A percentile compares a stretch with the other conserved stretches of the same genome.
Evolutionary conservation across 2,797 vertebrate genomes (phyloP).

Genomic region (Sylvia borin): DNA sequence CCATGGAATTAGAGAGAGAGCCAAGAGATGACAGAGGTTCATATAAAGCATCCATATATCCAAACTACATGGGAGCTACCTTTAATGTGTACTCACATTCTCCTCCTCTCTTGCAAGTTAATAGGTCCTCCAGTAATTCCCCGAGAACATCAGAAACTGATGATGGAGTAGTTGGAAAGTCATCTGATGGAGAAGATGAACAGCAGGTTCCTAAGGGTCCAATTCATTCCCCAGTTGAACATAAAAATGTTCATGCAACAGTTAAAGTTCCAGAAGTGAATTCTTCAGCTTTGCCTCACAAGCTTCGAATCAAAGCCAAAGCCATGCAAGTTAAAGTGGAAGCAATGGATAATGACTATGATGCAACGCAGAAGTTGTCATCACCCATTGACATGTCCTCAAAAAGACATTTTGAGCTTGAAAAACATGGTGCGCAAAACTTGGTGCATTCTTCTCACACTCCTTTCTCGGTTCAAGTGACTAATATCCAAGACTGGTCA

Average conservation of each 20-base stretch:
- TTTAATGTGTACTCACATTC: slow-evolving; percentile 84
- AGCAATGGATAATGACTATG: slow-evolving; percentile 87
- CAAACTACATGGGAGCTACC: slow-evolving; percentile 79
- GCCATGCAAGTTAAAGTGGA: slow-evolving; percentile 92
- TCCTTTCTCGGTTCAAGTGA: slow-evolving; percentile 90
- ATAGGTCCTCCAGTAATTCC: slow-evolving; percentile 89
- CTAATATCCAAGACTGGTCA: slow-evolving; percentile 89
- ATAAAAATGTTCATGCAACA: slow-evolving; percentile 82
- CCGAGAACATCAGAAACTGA: slow-evolving; percentile 89
- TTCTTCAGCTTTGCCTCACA: slow-evolving; percentile 91
- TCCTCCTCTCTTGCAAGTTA: slow-evolving; percentile 84
- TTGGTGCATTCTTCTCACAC: slow-evolving; percentile 80
- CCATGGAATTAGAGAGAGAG: slow-evolving; percentile 80
- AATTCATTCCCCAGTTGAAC: slow-evolving; percentile 81
- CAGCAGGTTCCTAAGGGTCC: slow-evolving; percentile 95
- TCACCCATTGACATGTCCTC: slow-evolving; percentile 80
- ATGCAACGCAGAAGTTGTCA: slow-evolving; percentile 81
- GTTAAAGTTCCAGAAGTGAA: slow-evolving; percentile 89
- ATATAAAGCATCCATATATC: slow-evolving; percentile 82
- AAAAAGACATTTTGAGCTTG: slow-evolving; percentile 77
- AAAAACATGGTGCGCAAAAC: slow-evolving; percentile 72
- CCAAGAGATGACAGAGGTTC: slow-evolving; percentile 80
- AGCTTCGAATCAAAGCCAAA: slow-evolving; percentile 92
- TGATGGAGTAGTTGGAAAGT: slow-evolving; percentile 87
- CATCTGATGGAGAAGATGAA: slow-evolving; percentile 94